phyloP scores from a whole-genome alignment of 2,797 vertebrate species.

The Sebastes matsubarae region DNA sequence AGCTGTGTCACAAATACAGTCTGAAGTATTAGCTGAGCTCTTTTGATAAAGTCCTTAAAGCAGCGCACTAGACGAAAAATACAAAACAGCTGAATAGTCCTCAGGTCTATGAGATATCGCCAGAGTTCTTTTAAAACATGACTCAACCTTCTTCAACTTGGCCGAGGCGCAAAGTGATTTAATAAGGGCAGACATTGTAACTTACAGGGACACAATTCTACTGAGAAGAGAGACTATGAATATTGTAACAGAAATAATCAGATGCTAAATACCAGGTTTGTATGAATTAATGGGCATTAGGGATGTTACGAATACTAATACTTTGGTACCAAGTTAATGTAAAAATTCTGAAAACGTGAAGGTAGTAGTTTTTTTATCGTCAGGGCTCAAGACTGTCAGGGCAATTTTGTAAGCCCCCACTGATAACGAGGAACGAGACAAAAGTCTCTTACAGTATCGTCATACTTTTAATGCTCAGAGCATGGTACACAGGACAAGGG shows the following conservation, averaged over 20 bases:
- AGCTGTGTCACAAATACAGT: not conserved
- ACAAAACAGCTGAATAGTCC: not conserved
- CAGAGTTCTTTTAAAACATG: conserved; percentile 4
- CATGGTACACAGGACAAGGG: too few species aligned
- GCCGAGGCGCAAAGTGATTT: not conserved
- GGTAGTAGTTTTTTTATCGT: rapidly evolving
- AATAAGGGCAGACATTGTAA: not conserved
- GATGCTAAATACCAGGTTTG: not conserved
- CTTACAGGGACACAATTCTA: not conserved
- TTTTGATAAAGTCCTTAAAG: not conserved
- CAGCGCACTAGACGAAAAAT: not conserved
- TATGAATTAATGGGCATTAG: not conserved
- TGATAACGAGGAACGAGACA: too few species aligned
- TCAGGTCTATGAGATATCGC: not conserved
- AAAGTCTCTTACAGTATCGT: too few species aligned
- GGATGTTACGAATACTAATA: not conserved
- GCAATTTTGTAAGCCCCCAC: too few species aligned
- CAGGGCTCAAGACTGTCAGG: too few species aligned
- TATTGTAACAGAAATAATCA: not conserved
- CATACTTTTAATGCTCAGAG: too few species aligned
- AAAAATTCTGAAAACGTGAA: not conserved
- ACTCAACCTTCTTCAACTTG: conserved; percentile 9
- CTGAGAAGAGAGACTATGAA: not conserved
- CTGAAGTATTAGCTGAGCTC: not conserved
- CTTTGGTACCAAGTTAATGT: not conserved